A percentile compares a stretch with the other conserved stretches of the same genome.
phyloP scores from a whole-genome alignment of 1,140 invertebrate species.

The Drosophila lacertosa region DNA sequence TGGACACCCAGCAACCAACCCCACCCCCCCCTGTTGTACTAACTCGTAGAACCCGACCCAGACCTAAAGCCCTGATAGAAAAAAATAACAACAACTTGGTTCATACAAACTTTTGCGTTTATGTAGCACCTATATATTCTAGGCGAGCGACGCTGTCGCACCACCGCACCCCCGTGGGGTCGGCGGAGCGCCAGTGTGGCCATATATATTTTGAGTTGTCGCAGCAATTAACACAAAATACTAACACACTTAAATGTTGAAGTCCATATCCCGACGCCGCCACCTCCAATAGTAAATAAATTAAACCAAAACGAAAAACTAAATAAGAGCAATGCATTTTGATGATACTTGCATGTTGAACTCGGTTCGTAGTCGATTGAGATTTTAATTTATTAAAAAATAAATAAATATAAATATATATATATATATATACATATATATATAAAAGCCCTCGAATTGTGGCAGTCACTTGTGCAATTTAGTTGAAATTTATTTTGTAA shows the following conservation, averaged over 20 bases:
- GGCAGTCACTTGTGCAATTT: constrained; percentile 71
- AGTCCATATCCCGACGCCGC: constrained; percentile 54
- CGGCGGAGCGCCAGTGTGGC: constrained; percentile 34
- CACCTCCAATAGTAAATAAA: constrained; percentile 46
- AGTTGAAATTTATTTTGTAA: constrained; percentile 54
- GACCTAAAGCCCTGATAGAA: neutral
- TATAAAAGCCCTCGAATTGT: constrained; percentile 25
- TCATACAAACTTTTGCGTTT: constrained; percentile 82
- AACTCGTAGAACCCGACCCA: constrained; percentile 14
- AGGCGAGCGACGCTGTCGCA: constrained; percentile 50
- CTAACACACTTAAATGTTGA: constrained; percentile 27
- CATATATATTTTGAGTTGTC: constrained; percentile 39
- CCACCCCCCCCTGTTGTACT: neutral
- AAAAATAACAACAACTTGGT: constrained; percentile 59
- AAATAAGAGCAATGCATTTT: constrained; percentile 35
- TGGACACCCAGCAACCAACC: constrained; percentile 16
- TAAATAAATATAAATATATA: constrained; percentile 10
- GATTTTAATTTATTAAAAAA: constrained; percentile 42
- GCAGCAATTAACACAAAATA: constrained; percentile 35
- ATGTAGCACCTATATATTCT: constrained; percentile 77
- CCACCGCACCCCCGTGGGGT: constrained; percentile 11
- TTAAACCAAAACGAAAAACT: constrained; percentile 31
- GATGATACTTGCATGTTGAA: constrained; percentile 30
- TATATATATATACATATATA: constrained; percentile 11
- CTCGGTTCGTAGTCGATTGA: constrained; percentile 42